Evolutionary conservation across 2,797 vertebrate genomes (phyloP).

Genomic region (Perodicticus potto): DNA sequence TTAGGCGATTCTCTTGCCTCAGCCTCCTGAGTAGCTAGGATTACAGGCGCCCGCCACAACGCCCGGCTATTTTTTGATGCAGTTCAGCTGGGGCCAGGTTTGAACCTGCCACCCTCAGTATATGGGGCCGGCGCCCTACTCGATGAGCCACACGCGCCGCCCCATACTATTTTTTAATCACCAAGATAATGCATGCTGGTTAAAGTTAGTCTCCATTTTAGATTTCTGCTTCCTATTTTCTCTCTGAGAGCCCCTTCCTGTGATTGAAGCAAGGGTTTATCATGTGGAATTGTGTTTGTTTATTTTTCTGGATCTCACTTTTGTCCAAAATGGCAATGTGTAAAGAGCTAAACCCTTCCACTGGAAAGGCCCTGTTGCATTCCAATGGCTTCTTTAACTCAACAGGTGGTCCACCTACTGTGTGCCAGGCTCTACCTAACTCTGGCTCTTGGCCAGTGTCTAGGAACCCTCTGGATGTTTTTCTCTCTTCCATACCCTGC

Average conservation of each 20-base stretch:
- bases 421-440: neutral
- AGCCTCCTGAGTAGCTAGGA: too few species aligned
- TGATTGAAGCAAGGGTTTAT: neutral
- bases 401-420: neutral
- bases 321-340: neutral
- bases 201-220: neutral
- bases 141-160: too few species aligned
- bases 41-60: too few species aligned
- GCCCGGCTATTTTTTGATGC: too few species aligned
- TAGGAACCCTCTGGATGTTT: fast-evolving
- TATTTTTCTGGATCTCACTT: neutral
- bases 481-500: neutral
- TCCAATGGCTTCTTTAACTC: neutral
- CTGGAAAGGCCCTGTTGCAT: neutral
- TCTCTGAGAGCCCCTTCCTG: neutral
- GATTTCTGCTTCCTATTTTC: neutral
- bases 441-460: neutral
- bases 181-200: neutral
- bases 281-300: neutral
- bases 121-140: too few species aligned
- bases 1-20: too few species aligned
- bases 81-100: too few species aligned
- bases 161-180: neutral
- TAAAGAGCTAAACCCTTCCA: neutral
- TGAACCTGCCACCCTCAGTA: too few species aligned